Conservation (phyloP, 2,113 vertebrate genomes). For the Cochlearius cochlearius region DNA sequence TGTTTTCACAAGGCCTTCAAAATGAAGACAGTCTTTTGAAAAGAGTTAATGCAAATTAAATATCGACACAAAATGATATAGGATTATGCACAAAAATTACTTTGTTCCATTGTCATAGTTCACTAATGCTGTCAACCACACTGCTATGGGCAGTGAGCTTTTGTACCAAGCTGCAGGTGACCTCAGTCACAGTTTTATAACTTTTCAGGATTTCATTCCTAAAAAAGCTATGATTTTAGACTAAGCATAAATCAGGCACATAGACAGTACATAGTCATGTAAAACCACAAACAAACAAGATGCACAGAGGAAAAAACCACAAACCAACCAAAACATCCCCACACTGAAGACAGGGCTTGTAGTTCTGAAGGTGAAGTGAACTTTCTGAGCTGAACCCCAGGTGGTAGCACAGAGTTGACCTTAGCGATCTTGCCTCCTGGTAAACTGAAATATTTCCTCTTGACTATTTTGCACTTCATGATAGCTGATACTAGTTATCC, state of each 20-base stretch:
- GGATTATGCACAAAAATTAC: not conserved
- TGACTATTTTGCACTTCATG: not conserved
- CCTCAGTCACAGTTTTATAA: not conserved
- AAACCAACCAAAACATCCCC: not conserved
- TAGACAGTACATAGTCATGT: not conserved
- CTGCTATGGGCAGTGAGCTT: not conserved
- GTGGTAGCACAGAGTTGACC: not conserved
- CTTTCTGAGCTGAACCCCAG: not conserved
- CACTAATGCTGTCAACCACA: accelerated
- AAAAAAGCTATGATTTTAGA: not conserved
- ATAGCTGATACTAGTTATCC: not conserved
- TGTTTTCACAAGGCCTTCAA: not conserved
- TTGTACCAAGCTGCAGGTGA: not conserved
- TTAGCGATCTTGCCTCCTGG: not conserved
- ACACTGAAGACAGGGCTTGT: not conserved
- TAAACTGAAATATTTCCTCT: not conserved
- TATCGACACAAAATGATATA: accelerated
- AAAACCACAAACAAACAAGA: not conserved
- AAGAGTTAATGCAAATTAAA: not conserved
- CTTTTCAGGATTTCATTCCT: not conserved
- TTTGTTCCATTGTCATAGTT: not conserved
- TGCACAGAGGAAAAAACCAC: not conserved
- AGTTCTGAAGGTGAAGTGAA: not conserved
- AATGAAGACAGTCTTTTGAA: not conserved
- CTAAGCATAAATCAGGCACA: not conserved